phyloP scores from a whole-genome alignment of 2,113 vertebrate genomes.

The Eonycteris spelaea region DNA sequence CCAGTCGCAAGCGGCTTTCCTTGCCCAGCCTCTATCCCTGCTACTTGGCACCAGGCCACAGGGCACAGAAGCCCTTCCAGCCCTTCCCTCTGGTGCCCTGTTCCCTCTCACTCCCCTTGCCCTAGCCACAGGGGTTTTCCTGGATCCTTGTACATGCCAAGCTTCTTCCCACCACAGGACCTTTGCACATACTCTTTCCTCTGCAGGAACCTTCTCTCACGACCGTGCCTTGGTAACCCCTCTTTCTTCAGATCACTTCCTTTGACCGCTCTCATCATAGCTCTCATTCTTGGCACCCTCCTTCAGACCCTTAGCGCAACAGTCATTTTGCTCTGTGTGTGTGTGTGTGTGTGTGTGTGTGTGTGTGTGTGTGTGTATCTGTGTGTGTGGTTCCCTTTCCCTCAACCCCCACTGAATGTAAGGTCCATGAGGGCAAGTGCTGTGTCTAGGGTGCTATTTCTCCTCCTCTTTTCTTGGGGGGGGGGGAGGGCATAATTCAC shows the following conservation, averaged over 20 bases:
- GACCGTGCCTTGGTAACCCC: not conserved
- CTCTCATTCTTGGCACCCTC: not conserved
- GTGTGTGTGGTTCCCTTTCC: not conserved
- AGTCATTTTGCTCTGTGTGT: not conserved
- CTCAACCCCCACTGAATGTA: not conserved
- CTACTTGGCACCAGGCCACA: not conserved
- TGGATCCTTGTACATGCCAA: not conserved
- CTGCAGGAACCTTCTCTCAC: not conserved
- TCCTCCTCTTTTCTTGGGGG: not conserved
- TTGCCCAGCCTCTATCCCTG: not conserved
- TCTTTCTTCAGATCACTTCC: not conserved
- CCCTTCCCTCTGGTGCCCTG: not conserved
- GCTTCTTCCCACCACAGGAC: not conserved
- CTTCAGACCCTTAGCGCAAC: not conserved
- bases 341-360: too few relatives aligned
- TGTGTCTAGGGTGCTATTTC: not conserved
- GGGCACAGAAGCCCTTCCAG: not conserved
- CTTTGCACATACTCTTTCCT: not conserved
- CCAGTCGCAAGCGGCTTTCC: not conserved
- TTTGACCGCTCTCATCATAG: not conserved
- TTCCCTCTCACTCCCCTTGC: not conserved
- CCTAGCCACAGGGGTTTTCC: not conserved
- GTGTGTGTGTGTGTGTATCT: too few relatives aligned
- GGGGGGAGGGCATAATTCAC: too few relatives aligned
- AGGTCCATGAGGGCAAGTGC: not conserved